Evolutionary conservation across 2,797 vertebrate species (phyloP).

Genomic region (Argya squamiceps): DNA sequence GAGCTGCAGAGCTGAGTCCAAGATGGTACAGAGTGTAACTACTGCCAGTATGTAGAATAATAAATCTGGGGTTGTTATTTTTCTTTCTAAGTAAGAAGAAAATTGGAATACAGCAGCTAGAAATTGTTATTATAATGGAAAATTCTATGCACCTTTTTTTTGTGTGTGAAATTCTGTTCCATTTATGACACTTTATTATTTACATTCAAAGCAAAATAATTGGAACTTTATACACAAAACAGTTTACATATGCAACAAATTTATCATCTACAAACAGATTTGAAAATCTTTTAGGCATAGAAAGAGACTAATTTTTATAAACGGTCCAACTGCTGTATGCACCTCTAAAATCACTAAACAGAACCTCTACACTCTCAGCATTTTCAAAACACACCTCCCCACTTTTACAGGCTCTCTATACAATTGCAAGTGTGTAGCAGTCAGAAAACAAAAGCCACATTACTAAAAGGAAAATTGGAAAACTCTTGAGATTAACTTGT

Average conservation of each 20-base stretch:
- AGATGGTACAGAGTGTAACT: background rate
- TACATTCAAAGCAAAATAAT: constrained; percentile 26
- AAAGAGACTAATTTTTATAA: background rate
- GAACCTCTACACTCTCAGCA: background rate
- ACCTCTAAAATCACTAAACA: background rate
- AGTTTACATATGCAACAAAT: background rate
- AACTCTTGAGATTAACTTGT: background rate
- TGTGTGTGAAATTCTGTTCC: background rate
- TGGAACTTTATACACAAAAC: background rate
- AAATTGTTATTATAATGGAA: background rate
- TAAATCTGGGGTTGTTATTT: background rate
- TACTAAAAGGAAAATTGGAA: background rate
- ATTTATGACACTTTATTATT: background rate
- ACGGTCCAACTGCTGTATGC: background rate
- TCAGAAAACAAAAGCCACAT: background rate
- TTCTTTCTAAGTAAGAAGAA: constrained; percentile 2
- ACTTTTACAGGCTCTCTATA: background rate
- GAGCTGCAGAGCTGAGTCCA: background rate
- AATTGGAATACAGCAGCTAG: background rate
- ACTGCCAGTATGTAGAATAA: background rate
- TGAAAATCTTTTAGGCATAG: background rate
- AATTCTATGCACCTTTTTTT: background rate
- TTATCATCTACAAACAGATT: constrained; percentile 10
- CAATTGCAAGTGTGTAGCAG: background rate
- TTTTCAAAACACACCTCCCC: background rate